Conservation (phyloP, 2,113 vertebrate genomes). For the Nibea coibor region DNA sequence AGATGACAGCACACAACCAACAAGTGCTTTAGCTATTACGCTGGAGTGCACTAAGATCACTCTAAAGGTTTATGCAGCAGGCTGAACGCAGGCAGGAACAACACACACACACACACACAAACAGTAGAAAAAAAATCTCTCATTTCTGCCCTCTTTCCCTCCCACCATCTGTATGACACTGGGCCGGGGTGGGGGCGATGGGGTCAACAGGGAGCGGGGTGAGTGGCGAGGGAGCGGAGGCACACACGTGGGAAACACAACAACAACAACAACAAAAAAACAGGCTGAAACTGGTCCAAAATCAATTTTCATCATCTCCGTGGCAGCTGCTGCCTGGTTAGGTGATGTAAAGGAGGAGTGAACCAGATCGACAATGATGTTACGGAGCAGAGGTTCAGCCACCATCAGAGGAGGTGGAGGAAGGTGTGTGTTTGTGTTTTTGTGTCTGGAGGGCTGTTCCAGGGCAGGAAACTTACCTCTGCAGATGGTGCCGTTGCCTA, state of each 20-base stretch:
- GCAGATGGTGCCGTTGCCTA: constrained; percentile 95
- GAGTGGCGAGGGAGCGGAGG: constrained; percentile 28
- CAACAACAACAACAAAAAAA: constrained; percentile 1
- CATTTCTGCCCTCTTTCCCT: background rate
- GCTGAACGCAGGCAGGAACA: background rate
- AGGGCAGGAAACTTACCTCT: constrained; percentile 82
- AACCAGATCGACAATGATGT: constrained; percentile 31
- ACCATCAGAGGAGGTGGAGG: constrained; percentile 9
- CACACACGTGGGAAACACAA: constrained; percentile 32
- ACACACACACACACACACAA: constrained; percentile 1
- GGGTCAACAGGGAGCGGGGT: constrained; percentile 30
- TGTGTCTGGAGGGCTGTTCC: constrained; percentile 34
- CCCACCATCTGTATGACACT: constrained; percentile 1
- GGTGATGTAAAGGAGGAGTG: constrained; percentile 41
- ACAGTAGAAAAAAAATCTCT: background rate
- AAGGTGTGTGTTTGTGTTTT: background rate
- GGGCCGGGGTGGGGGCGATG: background rate
- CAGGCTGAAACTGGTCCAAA: constrained; percentile 24
- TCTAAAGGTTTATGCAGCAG: background rate
- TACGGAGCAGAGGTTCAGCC: constrained; percentile 29
- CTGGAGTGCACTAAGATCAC: background rate
- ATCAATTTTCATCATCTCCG: constrained; percentile 71
- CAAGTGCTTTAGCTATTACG: constrained; percentile 8
- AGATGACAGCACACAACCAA: background rate
- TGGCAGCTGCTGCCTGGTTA: constrained; percentile 61